Percentiles rank a stretch among this genome's conserved stretches.
Evolutionary conservation across 2,888 invertebrate species (phyloP).

Genomic region (Acholoe squamosa): DNA sequence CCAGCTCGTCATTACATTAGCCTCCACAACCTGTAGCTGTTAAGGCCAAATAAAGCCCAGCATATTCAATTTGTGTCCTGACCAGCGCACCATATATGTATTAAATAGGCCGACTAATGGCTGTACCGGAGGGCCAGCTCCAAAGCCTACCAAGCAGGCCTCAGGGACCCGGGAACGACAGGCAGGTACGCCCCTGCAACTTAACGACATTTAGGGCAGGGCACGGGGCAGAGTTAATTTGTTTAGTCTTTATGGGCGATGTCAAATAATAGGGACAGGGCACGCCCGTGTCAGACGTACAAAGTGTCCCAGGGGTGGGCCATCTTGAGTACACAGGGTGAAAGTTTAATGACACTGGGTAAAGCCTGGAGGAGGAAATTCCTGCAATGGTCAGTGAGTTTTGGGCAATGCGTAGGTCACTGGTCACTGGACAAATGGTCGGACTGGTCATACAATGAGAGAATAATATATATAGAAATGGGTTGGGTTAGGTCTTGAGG

Average conservation of each 20-base stretch:
- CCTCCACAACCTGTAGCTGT: conserved; percentile 43
- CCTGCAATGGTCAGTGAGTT: not conserved
- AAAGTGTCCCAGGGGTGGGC: conserved; percentile 13
- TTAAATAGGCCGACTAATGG: conserved; percentile 38
- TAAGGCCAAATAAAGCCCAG: conserved; percentile 43
- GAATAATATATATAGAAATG: too few relatives aligned
- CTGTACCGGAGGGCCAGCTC: not conserved
- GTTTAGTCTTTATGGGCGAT: conserved; percentile 28
- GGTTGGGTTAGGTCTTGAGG: too few relatives aligned
- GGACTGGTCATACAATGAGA: too few relatives aligned
- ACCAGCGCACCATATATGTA: not conserved
- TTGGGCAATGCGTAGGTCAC: not conserved
- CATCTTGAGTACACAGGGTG: conserved; percentile 32
- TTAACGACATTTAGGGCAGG: conserved; percentile 44
- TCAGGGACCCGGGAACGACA: not conserved
- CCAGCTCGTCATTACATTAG: conserved; percentile 14
- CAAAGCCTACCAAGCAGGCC: not conserved
- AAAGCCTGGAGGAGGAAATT: conserved; percentile 9
- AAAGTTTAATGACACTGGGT: conserved; percentile 28
- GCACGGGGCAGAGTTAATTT: not conserved
- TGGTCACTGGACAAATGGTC: not conserved
- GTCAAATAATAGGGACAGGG: conserved; percentile 48
- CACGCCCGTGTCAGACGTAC: not conserved
- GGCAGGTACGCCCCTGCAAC: not conserved
- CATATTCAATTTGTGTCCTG: conserved; percentile 35